Conservation (phyloP, 2,797 vertebrate species). For the Apogon hyalosoma region DNA sequence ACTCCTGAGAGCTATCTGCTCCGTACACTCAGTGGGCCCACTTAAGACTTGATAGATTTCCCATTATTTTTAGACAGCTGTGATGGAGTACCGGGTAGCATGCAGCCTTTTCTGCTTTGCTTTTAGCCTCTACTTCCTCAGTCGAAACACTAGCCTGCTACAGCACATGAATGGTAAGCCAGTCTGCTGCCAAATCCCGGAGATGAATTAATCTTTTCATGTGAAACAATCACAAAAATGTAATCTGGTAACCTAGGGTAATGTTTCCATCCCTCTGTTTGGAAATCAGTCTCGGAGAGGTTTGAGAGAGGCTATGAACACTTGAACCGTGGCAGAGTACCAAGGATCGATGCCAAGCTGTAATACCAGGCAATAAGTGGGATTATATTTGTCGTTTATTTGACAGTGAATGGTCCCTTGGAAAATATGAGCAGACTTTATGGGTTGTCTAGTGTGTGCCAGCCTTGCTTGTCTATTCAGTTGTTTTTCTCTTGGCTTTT, state of each 20-base stretch:
- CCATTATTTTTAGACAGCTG: conserved; percentile 69
- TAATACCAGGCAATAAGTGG: conserved; percentile 63
- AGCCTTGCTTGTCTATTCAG: conserved; percentile 44
- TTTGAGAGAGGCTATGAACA: conserved; percentile 47
- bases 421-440: conserved; percentile 68
- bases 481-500: conserved; percentile 43
- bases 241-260: conserved; percentile 47
- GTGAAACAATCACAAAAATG: conserved; percentile 70
- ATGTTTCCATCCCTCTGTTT: conserved; percentile 52
- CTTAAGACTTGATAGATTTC: conserved; percentile 76
- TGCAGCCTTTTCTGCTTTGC: conserved; percentile 43
- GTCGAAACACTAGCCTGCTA: conserved; percentile 36
- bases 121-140: conserved; percentile 47
- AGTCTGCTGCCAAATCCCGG: conserved; percentile 38
- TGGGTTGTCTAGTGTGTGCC: conserved; percentile 59
- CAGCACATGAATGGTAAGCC: conserved; percentile 37
- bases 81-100: conserved; percentile 69
- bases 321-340: conserved; percentile 62
- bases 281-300: conserved; percentile 46
- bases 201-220: conserved; percentile 55
- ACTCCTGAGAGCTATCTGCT: conserved; percentile 46
- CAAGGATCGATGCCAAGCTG: conserved; percentile 65
- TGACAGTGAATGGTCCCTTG: conserved; percentile 66
- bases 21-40: conserved; percentile 41
- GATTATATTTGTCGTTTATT: conserved; percentile 71